Conservation (phyloP, 2,797 vertebrate species). For the Salmo trutta region DNA sequence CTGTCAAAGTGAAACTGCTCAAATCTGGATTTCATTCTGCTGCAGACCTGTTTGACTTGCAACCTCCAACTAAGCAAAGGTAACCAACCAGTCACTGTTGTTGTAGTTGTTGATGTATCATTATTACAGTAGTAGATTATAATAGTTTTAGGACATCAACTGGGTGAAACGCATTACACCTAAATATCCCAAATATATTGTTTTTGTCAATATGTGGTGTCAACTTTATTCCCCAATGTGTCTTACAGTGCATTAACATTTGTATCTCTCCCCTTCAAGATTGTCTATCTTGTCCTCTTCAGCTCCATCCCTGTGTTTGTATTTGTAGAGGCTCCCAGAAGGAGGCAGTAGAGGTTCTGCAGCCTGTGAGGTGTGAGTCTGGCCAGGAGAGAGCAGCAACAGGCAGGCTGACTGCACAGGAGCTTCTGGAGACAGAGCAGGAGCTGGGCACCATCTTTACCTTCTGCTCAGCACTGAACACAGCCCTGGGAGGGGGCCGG, state of each 20-base stretch:
- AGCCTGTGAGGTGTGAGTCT: conserved; percentile 69
- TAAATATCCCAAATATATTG: neutral
- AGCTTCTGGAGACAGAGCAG: conserved; percentile 87
- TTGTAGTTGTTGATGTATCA: neutral
- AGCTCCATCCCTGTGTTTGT: neutral
- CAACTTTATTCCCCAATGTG: neutral
- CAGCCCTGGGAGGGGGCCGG: conserved; percentile 85
- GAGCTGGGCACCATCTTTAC: conserved; percentile 83
- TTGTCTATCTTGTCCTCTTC: neutral
- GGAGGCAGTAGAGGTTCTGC: conserved; percentile 83
- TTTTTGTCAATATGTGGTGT: no score
- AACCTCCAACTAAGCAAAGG: conserved; percentile 83
- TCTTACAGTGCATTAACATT: neutral
- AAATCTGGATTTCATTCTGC: conserved; percentile 81
- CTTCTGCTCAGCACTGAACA: conserved; percentile 88
- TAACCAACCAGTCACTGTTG: conserved; percentile 47
- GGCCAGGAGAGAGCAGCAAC: conserved; percentile 10
- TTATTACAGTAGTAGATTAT: neutral
- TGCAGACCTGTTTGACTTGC: conserved; percentile 78
- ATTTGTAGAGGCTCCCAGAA: conserved; percentile 83
- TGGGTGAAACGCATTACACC: neutral
- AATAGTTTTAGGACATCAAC: neutral
- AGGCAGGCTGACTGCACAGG: conserved; percentile 79
- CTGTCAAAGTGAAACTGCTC: conserved; percentile 73
- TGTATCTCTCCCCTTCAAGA: neutral